phyloP scores from a whole-genome alignment of 2,888 invertebrate species.

The Rambutsinella grinnellia region DNA sequence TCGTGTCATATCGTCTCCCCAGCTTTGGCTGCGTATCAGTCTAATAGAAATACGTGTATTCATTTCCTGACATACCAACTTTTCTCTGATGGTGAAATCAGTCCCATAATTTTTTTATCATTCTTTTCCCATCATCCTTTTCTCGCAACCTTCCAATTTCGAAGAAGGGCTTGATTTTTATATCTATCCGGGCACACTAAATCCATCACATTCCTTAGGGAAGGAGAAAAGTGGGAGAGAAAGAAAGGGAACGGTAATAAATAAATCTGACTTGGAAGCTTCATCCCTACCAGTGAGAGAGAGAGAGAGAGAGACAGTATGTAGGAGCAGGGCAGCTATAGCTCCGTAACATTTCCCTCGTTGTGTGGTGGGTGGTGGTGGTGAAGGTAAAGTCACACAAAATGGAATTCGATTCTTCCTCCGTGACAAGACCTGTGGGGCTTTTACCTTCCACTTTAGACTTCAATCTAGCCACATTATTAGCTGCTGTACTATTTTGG shows the following conservation, averaged over 20 bases:
- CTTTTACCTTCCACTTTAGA: slow-evolving; percentile 11
- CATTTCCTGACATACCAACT: background rate
- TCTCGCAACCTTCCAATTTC: background rate
- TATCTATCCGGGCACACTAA: background rate
- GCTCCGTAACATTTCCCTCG: background rate
- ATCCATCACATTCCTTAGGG: slow-evolving; percentile 13
- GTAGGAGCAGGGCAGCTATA: no score
- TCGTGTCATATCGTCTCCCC: background rate
- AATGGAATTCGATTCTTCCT: slow-evolving; percentile 12
- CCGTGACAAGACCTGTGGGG: slow-evolving; percentile 47
- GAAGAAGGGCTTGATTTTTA: background rate
- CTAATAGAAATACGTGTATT: no score
- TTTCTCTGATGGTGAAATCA: slow-evolving; percentile 5
- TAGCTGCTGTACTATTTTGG: background rate
- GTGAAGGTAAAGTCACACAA: slow-evolving; percentile 18
- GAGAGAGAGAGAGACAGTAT: background rate
- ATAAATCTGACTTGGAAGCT: slow-evolving; percentile 24
- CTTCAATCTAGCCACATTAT: background rate
- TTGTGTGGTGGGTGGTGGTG: background rate
- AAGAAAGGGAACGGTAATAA: slow-evolving; percentile 5
- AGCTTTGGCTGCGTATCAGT: no score
- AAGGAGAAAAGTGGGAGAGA: background rate
- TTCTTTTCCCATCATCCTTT: background rate
- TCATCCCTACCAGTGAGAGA: no score
- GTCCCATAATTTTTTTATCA: slow-evolving; percentile 17